Percentiles rank a stretch among this genome's conserved stretches.
Evolutionary conservation across 1,140 invertebrate species (phyloP).

Genomic region (Pararge aegeria): DNA sequence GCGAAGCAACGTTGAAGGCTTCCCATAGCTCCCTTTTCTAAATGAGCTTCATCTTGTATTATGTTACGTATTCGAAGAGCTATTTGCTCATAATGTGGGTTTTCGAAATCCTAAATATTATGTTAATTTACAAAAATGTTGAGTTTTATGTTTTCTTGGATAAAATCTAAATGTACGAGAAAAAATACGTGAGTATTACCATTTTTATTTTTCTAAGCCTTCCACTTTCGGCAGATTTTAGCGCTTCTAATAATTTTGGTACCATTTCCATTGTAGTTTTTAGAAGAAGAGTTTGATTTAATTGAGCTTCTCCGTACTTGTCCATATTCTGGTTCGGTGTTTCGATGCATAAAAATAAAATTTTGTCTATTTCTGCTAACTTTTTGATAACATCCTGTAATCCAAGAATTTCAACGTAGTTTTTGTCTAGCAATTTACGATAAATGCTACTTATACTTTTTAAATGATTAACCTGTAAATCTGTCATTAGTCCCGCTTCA

Average conservation of each 20-base stretch:
- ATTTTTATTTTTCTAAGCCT: slow-evolving; percentile 83
- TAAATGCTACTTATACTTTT: background rate
- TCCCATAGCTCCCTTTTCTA: slow-evolving; percentile 84
- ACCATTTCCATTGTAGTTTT: slow-evolving; percentile 89
- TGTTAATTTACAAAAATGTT: background rate
- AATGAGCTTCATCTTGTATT: slow-evolving; percentile 86
- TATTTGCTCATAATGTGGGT: slow-evolving; percentile 79
- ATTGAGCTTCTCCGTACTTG: slow-evolving; percentile 84
- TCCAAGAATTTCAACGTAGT: slow-evolving; percentile 9
- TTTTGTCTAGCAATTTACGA: background rate
- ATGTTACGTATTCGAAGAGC: slow-evolving; percentile 83
- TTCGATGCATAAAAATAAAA: slow-evolving; percentile 78
- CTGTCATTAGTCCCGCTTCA: slow-evolving; percentile 80
- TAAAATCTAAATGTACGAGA: background rate
- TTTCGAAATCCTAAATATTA: slow-evolving; percentile 68
- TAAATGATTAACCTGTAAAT: slow-evolving; percentile 65
- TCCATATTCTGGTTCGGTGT: slow-evolving; percentile 81
- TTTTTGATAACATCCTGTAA: slow-evolving; percentile 72
- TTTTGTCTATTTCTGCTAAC: slow-evolving; percentile 76
- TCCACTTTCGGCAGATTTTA: slow-evolving; percentile 81
- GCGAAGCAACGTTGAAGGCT: slow-evolving; percentile 91
- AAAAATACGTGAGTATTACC: slow-evolving; percentile 17
- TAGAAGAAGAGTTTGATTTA: slow-evolving; percentile 89
- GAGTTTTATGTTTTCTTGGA: background rate
- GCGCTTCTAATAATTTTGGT: slow-evolving; percentile 82